Evolutionary conservation across 37 sponge, comb jelly and placozoan species (phyloP).

Genomic region (Agelas oroides): DNA sequence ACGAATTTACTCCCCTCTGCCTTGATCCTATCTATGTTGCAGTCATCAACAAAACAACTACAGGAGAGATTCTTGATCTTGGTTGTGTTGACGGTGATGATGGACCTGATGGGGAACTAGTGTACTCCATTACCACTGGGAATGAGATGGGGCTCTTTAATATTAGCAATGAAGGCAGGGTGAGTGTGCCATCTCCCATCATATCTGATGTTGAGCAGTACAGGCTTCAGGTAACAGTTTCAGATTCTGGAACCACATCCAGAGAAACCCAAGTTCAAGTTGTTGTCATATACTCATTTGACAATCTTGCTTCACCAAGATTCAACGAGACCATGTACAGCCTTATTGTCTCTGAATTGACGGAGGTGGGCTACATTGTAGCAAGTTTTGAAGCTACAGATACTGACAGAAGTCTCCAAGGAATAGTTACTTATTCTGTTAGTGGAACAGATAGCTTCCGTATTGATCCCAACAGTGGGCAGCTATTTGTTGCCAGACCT

Average conservation of each 20-base stretch:
- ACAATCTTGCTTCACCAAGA: slow-evolving; percentile 42
- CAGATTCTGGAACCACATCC: slow-evolving; percentile 39
- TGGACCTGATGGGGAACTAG: slow-evolving; percentile 38
- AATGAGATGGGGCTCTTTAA: slow-evolving; percentile 8
- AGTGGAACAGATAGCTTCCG: slow-evolving; percentile 13
- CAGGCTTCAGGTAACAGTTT: slow-evolving; percentile 35
- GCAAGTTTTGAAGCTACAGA: slow-evolving; percentile 56
- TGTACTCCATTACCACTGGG: slow-evolving; percentile 44
- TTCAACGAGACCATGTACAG: slow-evolving; percentile 38
- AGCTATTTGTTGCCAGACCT: slow-evolving; percentile 31
- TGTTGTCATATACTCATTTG: slow-evolving; percentile 48
- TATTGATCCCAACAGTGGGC: slow-evolving; percentile 20
- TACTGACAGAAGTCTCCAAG: slow-evolving; percentile 60
- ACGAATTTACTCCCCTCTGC: slow-evolving; percentile 63
- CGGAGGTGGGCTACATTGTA: slow-evolving; percentile 48
- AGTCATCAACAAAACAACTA: slow-evolving; percentile 17
- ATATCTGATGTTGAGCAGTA: slow-evolving; percentile 29
- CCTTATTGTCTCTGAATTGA: slow-evolving; percentile 36
- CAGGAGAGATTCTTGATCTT: slow-evolving; percentile 37
- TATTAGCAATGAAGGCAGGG: background rate
- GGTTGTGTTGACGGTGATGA: slow-evolving; percentile 54
- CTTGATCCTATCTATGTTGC: slow-evolving; percentile 44
- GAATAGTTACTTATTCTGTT: slow-evolving; percentile 58
- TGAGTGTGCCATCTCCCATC: slow-evolving; percentile 21
- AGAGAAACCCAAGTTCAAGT: slow-evolving; percentile 26